Evolutionary conservation across 2,113 vertebrate species (phyloP).

Genomic region (Dromas ardeola): DNA sequence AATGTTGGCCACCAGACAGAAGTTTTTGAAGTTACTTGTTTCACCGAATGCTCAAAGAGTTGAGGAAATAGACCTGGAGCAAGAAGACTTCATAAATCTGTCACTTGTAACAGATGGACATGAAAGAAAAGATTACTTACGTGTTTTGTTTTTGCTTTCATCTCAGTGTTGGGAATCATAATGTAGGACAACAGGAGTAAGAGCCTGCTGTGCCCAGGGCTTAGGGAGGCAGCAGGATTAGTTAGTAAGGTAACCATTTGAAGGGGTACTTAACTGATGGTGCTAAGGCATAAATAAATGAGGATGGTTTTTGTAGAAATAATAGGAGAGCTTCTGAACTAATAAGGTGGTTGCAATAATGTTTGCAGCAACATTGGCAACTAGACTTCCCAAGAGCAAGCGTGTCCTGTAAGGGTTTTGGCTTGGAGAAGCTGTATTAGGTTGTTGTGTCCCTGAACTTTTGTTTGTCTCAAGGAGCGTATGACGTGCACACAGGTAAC

Average conservation of each 20-base stretch:
- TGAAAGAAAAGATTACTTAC: accelerated
- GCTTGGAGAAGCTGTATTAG: background rate
- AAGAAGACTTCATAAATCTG: background rate
- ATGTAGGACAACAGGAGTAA: background rate
- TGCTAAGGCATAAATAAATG: background rate
- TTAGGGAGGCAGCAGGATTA: background rate
- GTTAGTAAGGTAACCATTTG: background rate
- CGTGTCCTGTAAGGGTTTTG: background rate
- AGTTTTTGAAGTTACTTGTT: background rate
- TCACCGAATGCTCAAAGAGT: background rate
- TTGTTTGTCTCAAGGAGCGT: background rate
- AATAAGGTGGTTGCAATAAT: background rate
- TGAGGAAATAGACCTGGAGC: background rate
- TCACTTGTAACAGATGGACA: background rate
- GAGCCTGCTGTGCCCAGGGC: background rate
- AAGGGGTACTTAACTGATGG: background rate
- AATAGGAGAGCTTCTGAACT: background rate
- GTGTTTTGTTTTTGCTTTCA: background rate
- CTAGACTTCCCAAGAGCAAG: background rate
- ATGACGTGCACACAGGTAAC: background rate
- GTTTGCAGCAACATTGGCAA: background rate
- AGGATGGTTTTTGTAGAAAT: background rate
- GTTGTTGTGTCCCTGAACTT: background rate
- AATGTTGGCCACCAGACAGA: background rate
- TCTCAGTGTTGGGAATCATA: too few species aligned